phyloP scores from a whole-genome alignment of 1,140 invertebrate species.

The Drosophila obscura region DNA sequence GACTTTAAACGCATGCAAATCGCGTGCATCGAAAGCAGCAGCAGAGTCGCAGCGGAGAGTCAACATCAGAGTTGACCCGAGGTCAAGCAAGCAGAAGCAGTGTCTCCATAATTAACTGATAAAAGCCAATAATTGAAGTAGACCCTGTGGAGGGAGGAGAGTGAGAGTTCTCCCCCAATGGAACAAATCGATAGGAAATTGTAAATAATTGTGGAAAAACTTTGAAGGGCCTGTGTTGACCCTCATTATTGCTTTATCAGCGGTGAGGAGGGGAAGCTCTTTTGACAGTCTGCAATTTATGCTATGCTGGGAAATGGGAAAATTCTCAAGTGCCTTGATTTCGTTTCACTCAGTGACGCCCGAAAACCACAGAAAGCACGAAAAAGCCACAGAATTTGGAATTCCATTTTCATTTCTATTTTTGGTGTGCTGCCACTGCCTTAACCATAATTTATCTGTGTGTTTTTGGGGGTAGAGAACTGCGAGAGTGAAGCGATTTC shows the following conservation, averaged over 20 bases:
- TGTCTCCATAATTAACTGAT: conserved; percentile 50
- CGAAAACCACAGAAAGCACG: conserved; percentile 35
- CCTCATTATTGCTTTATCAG: conserved; percentile 76
- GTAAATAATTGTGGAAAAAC: conserved; percentile 66
- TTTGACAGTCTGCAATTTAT: conserved; percentile 49
- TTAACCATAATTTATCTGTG: conserved; percentile 24
- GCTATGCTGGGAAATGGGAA: conserved; percentile 38
- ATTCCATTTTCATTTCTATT: conserved; percentile 54
- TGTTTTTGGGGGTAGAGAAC: not conserved
- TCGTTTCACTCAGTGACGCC: conserved; percentile 13
- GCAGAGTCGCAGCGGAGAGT: not conserved
- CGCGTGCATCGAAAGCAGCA: conserved; percentile 53
- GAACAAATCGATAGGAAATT: conserved; percentile 69
- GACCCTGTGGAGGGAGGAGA: not conserved
- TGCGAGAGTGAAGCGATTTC: conserved; percentile 26
- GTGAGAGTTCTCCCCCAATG: conserved; percentile 11
- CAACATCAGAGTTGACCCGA: conserved; percentile 54
- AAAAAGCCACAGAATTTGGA: conserved; percentile 13
- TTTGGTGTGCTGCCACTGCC: conserved; percentile 33
- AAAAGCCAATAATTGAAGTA: conserved; percentile 54
- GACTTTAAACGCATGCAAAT: conserved; percentile 72
- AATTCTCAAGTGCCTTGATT: conserved; percentile 68
- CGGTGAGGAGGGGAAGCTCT: conserved; percentile 14
- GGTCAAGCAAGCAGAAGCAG: conserved; percentile 44
- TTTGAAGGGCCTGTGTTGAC: conserved; percentile 35